These are phyloP conservation scores for Sciurus niger DNA, from an alignment of 2,113 vertebrate genomes.

Conservation along the genomic window DNA sequence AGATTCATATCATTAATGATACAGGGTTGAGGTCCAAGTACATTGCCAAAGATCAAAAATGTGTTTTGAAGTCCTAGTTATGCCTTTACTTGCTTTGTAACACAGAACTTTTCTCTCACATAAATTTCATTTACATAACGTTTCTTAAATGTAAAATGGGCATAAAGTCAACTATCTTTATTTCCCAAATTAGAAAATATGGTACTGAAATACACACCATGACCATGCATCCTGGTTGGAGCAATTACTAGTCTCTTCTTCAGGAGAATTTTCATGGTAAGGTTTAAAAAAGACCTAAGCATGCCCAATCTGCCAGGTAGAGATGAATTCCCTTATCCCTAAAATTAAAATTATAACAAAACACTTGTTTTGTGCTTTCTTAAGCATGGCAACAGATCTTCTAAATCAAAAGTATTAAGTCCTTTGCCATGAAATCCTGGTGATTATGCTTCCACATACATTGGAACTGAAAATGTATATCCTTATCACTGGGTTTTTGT, in stretches of 20 bases:
- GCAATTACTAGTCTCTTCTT: background rate
- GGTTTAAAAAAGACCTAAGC: background rate
- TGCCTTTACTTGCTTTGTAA: background rate
- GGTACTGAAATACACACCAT: background rate
- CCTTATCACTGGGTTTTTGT: background rate
- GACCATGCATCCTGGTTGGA: background rate
- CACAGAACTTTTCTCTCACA: background rate
- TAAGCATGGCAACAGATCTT: background rate
- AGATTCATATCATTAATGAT: background rate
- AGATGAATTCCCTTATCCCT: background rate
- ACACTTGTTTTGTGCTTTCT: background rate
- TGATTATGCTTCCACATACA: background rate
- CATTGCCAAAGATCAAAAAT: background rate
- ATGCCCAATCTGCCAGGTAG: background rate
- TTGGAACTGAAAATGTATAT: background rate
- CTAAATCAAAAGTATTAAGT: background rate
- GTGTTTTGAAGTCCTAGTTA: background rate
- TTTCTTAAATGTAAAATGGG: background rate
- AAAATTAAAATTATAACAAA: conserved; percentile 3
- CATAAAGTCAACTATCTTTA: background rate
- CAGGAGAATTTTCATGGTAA: background rate
- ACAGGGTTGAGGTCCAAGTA: background rate
- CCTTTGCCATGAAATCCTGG: background rate
- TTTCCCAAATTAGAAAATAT: background rate
- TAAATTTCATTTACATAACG: background rate